Evolutionary conservation across 2,888 invertebrate genomes (phyloP).

Genomic region (Diabrotica balteata): DNA sequence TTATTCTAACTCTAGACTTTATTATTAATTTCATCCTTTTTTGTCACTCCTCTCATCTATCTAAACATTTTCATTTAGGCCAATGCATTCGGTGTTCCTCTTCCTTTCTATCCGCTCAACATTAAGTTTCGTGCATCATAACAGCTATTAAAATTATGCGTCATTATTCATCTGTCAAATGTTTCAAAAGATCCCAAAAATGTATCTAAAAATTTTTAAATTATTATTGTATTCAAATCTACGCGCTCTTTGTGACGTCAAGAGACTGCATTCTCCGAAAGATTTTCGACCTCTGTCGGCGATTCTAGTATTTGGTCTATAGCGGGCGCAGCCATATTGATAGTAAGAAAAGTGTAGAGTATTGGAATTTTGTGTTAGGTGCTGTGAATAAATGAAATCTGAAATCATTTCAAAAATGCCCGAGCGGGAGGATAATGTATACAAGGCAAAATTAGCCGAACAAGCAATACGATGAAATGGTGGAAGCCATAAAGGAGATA

Average conservation of each 20-base stretch:
- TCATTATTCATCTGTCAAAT: conserved; percentile 37
- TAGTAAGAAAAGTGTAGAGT: conserved; percentile 60
- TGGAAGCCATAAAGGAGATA: conserved; percentile 97
- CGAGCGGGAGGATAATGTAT: conserved; percentile 98
- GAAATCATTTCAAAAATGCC: conserved; percentile 84
- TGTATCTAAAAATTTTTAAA: conserved; percentile 19
- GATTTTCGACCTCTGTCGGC: conserved; percentile 39
- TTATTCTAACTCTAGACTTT: too few species aligned
- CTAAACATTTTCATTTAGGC: too few species aligned
- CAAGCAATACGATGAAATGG: conserved; percentile 99
- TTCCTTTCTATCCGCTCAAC: too few species aligned
- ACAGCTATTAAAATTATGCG: conserved; percentile 44
- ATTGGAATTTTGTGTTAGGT: conserved; percentile 48
- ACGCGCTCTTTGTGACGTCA: conserved; percentile 41
- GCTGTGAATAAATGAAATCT: conserved; percentile 63
- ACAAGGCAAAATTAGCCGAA: conserved; percentile 98
- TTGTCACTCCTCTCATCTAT: too few species aligned
- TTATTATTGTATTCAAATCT: conserved; percentile 33
- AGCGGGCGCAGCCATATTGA: conserved; percentile 81
- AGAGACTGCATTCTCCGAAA: conserved; percentile 40
- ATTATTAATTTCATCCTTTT: too few species aligned
- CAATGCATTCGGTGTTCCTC: too few species aligned
- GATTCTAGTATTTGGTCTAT: conserved; percentile 70
- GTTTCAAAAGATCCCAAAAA: conserved; percentile 20
- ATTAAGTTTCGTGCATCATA: too few species aligned